Conservation (phyloP, 1,140 invertebrate species). For the Thaumatotibia leucotreta region DNA sequence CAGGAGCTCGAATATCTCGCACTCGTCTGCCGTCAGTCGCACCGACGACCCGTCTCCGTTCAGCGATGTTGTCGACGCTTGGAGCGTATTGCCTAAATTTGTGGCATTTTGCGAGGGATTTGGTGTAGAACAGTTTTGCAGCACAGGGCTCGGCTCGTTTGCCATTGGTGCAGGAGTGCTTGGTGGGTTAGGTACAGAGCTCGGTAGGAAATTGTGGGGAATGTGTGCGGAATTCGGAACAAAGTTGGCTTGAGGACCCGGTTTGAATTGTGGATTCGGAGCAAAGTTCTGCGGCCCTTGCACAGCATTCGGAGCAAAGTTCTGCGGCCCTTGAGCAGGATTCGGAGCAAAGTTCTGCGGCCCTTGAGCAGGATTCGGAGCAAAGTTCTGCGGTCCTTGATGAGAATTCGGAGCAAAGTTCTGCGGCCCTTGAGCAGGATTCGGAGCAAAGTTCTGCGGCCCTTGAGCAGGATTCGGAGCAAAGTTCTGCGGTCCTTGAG, state of each 20-base stretch:
- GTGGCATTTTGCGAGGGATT: not conserved
- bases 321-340: no score
- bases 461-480: no score
- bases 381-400: no score
- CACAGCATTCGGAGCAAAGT: not conserved
- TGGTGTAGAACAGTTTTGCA: no score
- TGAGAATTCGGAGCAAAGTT: no score
- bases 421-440: no score
- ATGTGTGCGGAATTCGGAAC: not conserved
- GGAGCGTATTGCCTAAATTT: not conserved
- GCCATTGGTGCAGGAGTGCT: not conserved
- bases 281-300: not conserved
- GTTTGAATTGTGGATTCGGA: not conserved
- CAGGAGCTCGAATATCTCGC: conserved; percentile 36
- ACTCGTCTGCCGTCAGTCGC: conserved; percentile 33
- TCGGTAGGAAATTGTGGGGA: not conserved
- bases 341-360: no score
- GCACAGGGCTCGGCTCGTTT: no score
- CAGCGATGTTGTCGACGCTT: not conserved
- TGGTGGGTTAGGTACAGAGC: not conserved
- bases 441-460: no score
- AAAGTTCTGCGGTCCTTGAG: no score
- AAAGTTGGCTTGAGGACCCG: no score
- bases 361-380: no score
- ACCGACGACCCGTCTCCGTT: conserved; percentile 17